phyloP scores from a whole-genome alignment of 2,113 vertebrate species.

The Cavia aperea region DNA sequence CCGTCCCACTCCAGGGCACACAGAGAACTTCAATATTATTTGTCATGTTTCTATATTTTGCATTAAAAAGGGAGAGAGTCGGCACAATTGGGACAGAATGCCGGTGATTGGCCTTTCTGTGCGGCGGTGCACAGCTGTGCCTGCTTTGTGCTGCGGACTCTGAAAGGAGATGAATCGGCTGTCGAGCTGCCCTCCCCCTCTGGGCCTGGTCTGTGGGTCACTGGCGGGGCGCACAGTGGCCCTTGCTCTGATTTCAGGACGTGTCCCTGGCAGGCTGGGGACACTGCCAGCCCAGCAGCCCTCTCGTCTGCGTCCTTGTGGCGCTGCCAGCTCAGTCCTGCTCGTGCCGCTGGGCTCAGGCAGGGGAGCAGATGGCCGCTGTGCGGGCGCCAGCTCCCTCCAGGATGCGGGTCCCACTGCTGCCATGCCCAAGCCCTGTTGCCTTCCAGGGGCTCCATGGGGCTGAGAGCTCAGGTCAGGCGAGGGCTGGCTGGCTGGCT shows the following conservation, averaged over 20 bases:
- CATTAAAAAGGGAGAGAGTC: constrained; percentile 5
- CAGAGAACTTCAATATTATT: constrained; percentile 20
- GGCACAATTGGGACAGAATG: constrained; percentile 24
- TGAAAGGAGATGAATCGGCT: background rate
- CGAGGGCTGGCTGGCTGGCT: background rate
- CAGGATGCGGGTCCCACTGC: background rate
- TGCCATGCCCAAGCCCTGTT: background rate
- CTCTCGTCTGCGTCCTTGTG: background rate
- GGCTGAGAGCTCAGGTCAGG: background rate
- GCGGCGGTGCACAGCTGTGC: constrained; percentile 46
- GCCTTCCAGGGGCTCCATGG: background rate
- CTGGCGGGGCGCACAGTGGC: background rate
- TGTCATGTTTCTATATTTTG: constrained; percentile 17
- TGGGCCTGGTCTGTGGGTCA: background rate
- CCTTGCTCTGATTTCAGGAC: background rate
- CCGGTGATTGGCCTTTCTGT: background rate
- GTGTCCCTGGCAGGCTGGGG: background rate
- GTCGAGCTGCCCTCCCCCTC: background rate
- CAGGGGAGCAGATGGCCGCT: constrained; percentile 10
- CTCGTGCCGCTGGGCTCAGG: fast-evolving
- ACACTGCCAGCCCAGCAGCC: background rate
- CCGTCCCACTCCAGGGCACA: background rate
- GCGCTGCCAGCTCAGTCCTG: background rate
- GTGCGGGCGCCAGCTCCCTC: background rate
- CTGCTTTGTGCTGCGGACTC: constrained; percentile 28